Conservation (phyloP, 2,888 invertebrate genomes). For the Cynaeus angustus region DNA sequence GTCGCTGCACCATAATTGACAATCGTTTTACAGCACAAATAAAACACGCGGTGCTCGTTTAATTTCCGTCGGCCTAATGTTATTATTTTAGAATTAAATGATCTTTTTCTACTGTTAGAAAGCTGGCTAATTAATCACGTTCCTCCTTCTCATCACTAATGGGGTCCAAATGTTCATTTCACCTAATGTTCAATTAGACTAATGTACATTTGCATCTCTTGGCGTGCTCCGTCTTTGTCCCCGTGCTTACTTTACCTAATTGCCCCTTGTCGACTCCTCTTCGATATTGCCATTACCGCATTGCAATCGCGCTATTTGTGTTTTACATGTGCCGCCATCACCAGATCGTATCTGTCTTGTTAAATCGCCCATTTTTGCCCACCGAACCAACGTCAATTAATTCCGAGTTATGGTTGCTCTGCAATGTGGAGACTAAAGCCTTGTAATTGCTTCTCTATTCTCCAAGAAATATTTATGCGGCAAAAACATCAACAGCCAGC, state of each 20-base stretch:
- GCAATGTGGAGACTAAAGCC: slow-evolving; percentile 53
- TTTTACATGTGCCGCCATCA: slow-evolving; percentile 56
- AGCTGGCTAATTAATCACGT: slow-evolving; percentile 70
- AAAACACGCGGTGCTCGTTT: slow-evolving; percentile 55
- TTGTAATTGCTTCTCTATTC: slow-evolving; percentile 58
- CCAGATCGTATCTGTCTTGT: slow-evolving; percentile 65
- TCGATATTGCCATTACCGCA: slow-evolving; percentile 59
- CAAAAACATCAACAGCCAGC: slow-evolving; percentile 39
- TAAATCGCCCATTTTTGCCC: slow-evolving; percentile 66
- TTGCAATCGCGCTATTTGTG: slow-evolving; percentile 56
- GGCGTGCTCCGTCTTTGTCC: slow-evolving; percentile 65
- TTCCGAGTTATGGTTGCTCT: slow-evolving; percentile 64
- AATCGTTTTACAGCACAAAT: slow-evolving; percentile 56
- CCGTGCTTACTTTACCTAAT: slow-evolving; percentile 70
- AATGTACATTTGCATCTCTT: slow-evolving; percentile 73
- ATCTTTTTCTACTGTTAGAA: slow-evolving; percentile 62
- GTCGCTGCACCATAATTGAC: slow-evolving; percentile 53
- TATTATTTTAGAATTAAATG: slow-evolving; percentile 64
- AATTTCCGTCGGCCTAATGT: slow-evolving; percentile 58
- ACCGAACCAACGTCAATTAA: slow-evolving; percentile 66
- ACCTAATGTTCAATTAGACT: slow-evolving; percentile 74
- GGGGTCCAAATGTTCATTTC: slow-evolving; percentile 72
- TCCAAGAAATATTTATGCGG: slow-evolving; percentile 46
- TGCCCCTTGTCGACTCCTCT: slow-evolving; percentile 65
- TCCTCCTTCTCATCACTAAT: slow-evolving; percentile 69